A percentile compares a stretch with the other conserved stretches of the same genome.
Evolutionary conservation across 2,888 invertebrate species (phyloP).

Genomic region (Ferdinandea cuprea): DNA sequence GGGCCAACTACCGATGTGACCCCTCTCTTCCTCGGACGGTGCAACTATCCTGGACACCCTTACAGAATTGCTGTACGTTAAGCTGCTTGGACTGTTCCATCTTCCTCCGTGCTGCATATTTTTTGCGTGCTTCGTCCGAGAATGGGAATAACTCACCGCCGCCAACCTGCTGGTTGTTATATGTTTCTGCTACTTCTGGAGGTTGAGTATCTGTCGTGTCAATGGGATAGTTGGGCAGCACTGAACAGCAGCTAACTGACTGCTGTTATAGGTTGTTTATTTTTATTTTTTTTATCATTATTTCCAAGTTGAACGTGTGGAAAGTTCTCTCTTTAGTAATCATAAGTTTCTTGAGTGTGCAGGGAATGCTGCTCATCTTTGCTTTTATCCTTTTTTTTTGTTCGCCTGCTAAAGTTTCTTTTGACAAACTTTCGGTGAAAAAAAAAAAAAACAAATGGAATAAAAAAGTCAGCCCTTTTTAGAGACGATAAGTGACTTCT

Average conservation of each 20-base stretch:
- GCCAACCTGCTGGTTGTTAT: slow-evolving; percentile 59
- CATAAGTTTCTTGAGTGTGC: slow-evolving; percentile 61
- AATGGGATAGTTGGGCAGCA: slow-evolving; percentile 65
- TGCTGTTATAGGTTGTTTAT: slow-evolving; percentile 23
- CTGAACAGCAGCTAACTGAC: slow-evolving; percentile 56
- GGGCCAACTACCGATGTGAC: slow-evolving; percentile 58
- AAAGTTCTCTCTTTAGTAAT: slow-evolving; percentile 54
- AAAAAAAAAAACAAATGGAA: slow-evolving; percentile 4
- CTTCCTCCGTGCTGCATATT: slow-evolving; percentile 5
- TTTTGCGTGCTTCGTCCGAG: slow-evolving; percentile 52
- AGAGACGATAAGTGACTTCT: slow-evolving; percentile 63
- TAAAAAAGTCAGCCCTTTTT: slow-evolving; percentile 26
- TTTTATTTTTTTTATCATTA: slow-evolving; percentile 31
- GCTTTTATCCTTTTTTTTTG: slow-evolving; percentile 25
- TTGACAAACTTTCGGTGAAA: slow-evolving; percentile 49
- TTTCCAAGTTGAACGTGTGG: slow-evolving; percentile 45
- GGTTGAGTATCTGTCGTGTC: slow-evolving; percentile 67
- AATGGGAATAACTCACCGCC: slow-evolving; percentile 67
- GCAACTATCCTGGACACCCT: slow-evolving; percentile 47
- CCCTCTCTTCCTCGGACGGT: slow-evolving; percentile 40
- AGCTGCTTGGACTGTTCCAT: slow-evolving; percentile 40
- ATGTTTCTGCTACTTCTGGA: slow-evolving; percentile 25
- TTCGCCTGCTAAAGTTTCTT: slow-evolving; percentile 53
- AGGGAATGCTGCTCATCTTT: slow-evolving; percentile 56
- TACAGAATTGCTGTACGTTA: slow-evolving; percentile 48